Percentiles rank a stretch among this genome's conserved stretches.
Evolutionary conservation across 30 jellyfish, hydroid and myxozoan genomes (phyloP).

Genomic region (Sanderia malayensis): DNA sequence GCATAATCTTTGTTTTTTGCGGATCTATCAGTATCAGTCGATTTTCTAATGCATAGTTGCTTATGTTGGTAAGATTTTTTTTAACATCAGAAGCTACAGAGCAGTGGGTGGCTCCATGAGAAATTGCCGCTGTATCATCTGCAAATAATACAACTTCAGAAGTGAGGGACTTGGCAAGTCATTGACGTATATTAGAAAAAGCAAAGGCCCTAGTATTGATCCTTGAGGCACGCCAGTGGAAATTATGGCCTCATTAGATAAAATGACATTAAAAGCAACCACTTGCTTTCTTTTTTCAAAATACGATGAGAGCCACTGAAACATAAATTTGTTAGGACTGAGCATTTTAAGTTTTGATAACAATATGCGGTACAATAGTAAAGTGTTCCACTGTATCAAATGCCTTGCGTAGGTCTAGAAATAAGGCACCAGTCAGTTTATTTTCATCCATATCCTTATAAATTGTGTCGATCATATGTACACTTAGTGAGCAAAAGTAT

Average conservation of each 20-base stretch:
- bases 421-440: slow-evolving; percentile 7
- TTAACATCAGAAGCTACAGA: slow-evolving; percentile 21
- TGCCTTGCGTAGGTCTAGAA: slow-evolving; percentile 22
- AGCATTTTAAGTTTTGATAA: neutral
- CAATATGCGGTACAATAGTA: too few species aligned
- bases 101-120: slow-evolving; percentile 4
- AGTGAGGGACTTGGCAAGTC: slow-evolving; percentile 37
- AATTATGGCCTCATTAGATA: neutral
- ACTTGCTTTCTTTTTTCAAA: slow-evolving; percentile 6
- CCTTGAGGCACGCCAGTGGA: slow-evolving; percentile 24
- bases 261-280: neutral
- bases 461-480: slow-evolving; percentile 10
- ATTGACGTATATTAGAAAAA: slow-evolving; percentile 21
- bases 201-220: slow-evolving; percentile 35
- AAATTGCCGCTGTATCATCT: neutral
- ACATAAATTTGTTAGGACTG: slow-evolving; percentile 2
- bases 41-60: slow-evolving; percentile 21
- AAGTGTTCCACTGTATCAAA: slow-evolving; percentile 13
- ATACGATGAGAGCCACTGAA: neutral
- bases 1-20: neutral
- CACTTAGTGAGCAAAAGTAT: too few species aligned
- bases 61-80: slow-evolving; percentile 16
- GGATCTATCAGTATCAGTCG: slow-evolving; percentile 16
- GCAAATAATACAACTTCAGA: slow-evolving; percentile 10
- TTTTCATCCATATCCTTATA: slow-evolving; percentile 12